Evolutionary conservation across 2,113 vertebrate genomes (phyloP).

Genomic region (Campylomormyrus numenius): DNA sequence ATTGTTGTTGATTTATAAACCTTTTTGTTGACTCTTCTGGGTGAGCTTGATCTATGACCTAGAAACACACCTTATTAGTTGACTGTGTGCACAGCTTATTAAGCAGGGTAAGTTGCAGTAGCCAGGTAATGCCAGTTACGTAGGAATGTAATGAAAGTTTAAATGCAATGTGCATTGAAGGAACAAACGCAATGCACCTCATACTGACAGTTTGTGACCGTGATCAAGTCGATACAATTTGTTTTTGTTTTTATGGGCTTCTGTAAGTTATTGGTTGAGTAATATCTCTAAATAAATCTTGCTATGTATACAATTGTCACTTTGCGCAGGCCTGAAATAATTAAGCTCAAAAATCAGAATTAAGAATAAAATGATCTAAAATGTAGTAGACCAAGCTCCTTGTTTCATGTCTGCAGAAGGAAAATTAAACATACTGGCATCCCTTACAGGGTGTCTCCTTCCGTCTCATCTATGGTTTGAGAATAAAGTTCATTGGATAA

Average conservation of each 20-base stretch:
- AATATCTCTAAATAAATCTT: not conserved
- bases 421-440: not conserved
- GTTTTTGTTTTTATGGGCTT: not conserved
- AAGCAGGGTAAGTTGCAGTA: not conserved
- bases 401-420: not conserved
- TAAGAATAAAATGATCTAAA: not conserved
- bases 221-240: not conserved
- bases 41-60: slow-evolving; percentile 7
- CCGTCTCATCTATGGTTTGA: not conserved
- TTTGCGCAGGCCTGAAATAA: not conserved
- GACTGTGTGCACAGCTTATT: not conserved
- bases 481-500: not conserved
- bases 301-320: not conserved
- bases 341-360: not conserved
- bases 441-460: not conserved
- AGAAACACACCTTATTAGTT: not conserved
- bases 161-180: not conserved
- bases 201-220: not conserved
- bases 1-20: not conserved
- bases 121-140: not conserved
- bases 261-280: not conserved
- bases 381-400: not conserved
- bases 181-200: not conserved
- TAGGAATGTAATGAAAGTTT: not conserved
- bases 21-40: not conserved